Percentiles rank a stretch among this genome's conserved stretches.
Conservation (phyloP, 2,888 invertebrate genomes). For the Cinara cedri region DNA sequence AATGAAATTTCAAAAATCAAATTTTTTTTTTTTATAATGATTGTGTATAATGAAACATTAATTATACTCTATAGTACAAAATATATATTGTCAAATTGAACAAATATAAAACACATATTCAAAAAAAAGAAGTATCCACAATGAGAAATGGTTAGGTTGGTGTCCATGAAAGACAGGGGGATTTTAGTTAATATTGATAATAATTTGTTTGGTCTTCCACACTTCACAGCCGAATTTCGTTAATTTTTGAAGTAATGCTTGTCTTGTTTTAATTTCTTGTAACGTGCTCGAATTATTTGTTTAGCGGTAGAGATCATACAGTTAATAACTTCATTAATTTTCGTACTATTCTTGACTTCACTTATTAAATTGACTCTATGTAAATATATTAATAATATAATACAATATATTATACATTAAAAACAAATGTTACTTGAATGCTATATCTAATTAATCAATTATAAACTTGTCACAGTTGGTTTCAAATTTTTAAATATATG, state of each 20-base stretch:
- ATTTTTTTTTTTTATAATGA: too few relatives aligned
- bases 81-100: too few relatives aligned
- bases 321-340: neutral
- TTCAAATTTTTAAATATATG: neutral
- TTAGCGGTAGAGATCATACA: neutral
- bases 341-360: neutral
- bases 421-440: neutral
- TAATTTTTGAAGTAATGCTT: constrained; percentile 22
- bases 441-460: neutral
- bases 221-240: neutral
- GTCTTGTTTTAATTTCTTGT: too few relatives aligned
- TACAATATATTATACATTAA: neutral
- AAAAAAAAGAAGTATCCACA: too few relatives aligned
- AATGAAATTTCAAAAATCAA: too few relatives aligned
- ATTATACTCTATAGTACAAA: too few relatives aligned
- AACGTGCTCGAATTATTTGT: neutral
- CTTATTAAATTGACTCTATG: neutral
- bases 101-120: too few relatives aligned
- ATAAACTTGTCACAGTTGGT: neutral
- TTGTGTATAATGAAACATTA: too few relatives aligned
- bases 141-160: neutral
- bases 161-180: neutral
- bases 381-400: too few relatives aligned
- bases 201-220: constrained; percentile 16
- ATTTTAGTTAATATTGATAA: constrained; percentile 17